Evolutionary conservation across 2,113 vertebrate species (phyloP).

Genomic region (Thermophis baileyi): DNA sequence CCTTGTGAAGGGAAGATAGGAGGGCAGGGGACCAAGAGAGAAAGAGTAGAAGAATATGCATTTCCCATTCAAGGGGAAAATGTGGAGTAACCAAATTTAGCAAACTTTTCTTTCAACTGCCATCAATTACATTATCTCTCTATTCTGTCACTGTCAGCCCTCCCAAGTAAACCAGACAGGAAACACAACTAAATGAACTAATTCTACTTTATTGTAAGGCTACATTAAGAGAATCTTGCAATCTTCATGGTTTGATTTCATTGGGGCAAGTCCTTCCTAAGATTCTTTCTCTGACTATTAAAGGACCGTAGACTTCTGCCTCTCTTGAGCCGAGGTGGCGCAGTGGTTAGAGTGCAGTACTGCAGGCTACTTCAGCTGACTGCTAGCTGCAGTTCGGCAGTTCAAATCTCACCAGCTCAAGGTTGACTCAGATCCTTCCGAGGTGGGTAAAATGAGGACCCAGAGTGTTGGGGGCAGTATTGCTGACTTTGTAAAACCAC

Average conservation of each 20-base stretch:
- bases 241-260: neutral
- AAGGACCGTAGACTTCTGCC: neutral
- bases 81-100: neutral
- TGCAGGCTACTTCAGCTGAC: too few relatives aligned
- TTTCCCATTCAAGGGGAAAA: neutral
- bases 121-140: neutral
- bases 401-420: too few relatives aligned
- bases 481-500: too few relatives aligned
- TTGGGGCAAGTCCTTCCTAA: neutral
- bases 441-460: too few relatives aligned
- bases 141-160: neutral
- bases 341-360: too few relatives aligned
- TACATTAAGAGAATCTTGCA: neutral
- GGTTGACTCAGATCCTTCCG: too few relatives aligned
- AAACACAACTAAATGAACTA: neutral
- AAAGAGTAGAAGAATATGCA: neutral
- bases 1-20: neutral
- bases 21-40: neutral
- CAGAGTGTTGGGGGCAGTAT: too few relatives aligned
- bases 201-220: neutral
- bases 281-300: neutral
- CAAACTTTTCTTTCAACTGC: neutral
- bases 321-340: too few relatives aligned
- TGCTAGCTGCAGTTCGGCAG: too few relatives aligned
- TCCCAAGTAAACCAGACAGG: neutral